phyloP scores from a whole-genome alignment of 2,113 vertebrate species.

The Collichthys lucidus region DNA sequence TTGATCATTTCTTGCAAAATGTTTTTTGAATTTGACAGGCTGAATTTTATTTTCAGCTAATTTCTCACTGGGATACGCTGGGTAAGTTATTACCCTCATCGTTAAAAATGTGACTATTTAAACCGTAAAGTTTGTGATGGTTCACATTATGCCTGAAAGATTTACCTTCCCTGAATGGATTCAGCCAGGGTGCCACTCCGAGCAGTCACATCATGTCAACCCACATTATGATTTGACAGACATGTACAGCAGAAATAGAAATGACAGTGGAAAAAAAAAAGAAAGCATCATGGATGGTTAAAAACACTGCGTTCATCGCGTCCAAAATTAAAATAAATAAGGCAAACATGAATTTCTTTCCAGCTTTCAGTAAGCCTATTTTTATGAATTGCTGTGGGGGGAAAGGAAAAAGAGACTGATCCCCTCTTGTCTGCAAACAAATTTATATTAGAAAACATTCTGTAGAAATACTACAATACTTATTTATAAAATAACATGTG shows the following conservation, averaged over 20 bases:
- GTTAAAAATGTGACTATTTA: neutral
- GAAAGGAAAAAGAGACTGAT: neutral
- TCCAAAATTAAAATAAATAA: conserved; percentile 5
- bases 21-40: neutral
- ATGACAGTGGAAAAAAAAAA: neutral
- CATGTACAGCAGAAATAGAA: neutral
- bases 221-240: neutral
- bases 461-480: neutral
- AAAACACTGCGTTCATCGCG: neutral
- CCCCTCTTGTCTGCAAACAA: neutral
- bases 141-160: neutral
- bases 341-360: neutral
- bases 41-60: neutral
- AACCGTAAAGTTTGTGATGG: neutral
- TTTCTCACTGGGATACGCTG: neutral
- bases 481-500: neutral
- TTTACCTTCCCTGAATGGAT: neutral
- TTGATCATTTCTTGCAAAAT: neutral
- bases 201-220: neutral
- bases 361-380: neutral
- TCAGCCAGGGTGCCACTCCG: neutral
- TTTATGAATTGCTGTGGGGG: neutral
- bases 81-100: neutral
- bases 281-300: neutral
- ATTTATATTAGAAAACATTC: neutral